phyloP scores from a whole-genome alignment of 1,140 invertebrate species.

The Berghia stephanieae region DNA sequence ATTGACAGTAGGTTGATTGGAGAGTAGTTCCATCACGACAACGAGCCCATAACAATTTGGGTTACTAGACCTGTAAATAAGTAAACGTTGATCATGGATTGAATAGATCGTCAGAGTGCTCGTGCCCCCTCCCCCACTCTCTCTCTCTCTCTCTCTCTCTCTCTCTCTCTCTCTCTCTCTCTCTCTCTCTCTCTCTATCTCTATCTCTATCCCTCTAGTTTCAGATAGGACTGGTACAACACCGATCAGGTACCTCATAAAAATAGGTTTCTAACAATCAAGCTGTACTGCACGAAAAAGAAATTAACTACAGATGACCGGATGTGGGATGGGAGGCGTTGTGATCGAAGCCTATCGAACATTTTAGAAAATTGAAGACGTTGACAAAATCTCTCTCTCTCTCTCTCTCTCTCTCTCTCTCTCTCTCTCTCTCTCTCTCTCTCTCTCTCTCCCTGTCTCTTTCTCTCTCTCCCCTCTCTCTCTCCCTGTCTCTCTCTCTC shows the following conservation, averaged over 20 bases:
- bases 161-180: constrained; percentile 1
- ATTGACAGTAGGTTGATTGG: background rate
- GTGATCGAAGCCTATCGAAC: background rate
- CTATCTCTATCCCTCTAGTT: background rate
- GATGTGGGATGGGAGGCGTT: background rate
- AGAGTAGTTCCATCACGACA: no score
- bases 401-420: constrained; percentile 19
- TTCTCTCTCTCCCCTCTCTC: no score
- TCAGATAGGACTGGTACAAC: background rate
- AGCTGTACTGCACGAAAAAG: background rate
- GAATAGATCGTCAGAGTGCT: background rate
- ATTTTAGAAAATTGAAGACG: background rate
- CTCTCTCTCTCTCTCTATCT: constrained; percentile 1
- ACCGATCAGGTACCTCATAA: background rate
- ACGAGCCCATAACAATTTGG: no score
- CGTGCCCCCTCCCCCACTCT: no score
- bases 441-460: no score
- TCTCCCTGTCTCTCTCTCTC: no score
- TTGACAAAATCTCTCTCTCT: no score
- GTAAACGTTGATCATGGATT: background rate
- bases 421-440: constrained; percentile 17
- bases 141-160: background rate
- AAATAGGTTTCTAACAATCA: background rate
- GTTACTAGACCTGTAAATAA: no score
- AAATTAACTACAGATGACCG: background rate